These are phyloP conservation scores for Drosophila lini DNA, from an alignment of 1,140 invertebrate genomes.

Conservation along the genomic window DNA sequence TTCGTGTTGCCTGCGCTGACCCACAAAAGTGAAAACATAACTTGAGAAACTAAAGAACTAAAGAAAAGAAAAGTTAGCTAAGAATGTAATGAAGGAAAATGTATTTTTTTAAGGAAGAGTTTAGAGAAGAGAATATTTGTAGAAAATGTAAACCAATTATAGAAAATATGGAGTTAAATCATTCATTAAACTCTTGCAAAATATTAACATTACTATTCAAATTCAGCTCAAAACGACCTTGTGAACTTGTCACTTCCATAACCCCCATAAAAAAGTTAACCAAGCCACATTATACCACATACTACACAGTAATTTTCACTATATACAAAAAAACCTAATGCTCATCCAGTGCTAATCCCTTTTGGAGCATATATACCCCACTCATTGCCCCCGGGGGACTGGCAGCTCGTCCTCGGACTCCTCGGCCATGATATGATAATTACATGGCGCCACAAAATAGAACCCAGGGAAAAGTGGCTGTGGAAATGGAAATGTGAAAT, in stretches of 20 bases:
- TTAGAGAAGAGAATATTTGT: background rate
- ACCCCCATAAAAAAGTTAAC: background rate
- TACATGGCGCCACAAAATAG: slow-evolving; percentile 70
- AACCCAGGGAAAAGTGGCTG: slow-evolving; percentile 22
- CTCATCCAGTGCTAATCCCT: slow-evolving; percentile 41
- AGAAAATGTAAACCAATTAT: background rate
- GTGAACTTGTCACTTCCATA: background rate
- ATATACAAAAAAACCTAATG: slow-evolving; percentile 8
- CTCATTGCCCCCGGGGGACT: slow-evolving; percentile 67
- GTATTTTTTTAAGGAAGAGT: background rate
- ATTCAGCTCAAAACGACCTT: background rate
- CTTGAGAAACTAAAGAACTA: background rate
- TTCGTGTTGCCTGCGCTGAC: slow-evolving; percentile 24
- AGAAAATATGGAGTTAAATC: background rate
- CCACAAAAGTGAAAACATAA: slow-evolving; percentile 47
- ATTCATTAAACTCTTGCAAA: background rate
- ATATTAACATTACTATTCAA: background rate
- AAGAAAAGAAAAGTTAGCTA: background rate
- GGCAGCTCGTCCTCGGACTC: slow-evolving; percentile 22
- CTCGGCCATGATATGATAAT: slow-evolving; percentile 73
- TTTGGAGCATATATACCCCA: slow-evolving; percentile 43
- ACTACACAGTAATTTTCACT: slow-evolving; percentile 10
- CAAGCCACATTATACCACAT: background rate
- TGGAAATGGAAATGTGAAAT: slow-evolving; percentile 72
- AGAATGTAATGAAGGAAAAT: background rate